Evolutionary conservation across 2,113 vertebrate genomes (phyloP).

Genomic region (Solea solea): DNA sequence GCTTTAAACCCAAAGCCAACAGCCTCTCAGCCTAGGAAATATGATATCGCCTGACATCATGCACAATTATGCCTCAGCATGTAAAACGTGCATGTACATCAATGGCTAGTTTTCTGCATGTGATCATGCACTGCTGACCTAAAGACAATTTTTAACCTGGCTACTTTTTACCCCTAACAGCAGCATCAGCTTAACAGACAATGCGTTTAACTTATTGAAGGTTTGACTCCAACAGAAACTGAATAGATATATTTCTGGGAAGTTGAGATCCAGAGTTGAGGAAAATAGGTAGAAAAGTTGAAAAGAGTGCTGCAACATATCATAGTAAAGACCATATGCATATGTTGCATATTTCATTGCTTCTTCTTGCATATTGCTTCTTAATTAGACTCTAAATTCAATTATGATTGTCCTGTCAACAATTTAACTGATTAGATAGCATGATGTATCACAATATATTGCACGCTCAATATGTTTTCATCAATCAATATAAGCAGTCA

Average conservation of each 20-base stretch:
- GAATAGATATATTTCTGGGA: neutral
- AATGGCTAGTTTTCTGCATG: neutral
- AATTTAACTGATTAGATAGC: too few species aligned
- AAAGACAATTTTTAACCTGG: neutral
- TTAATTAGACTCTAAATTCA: too few species aligned
- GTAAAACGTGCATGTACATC: neutral
- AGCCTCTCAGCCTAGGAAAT: conserved; percentile 45
- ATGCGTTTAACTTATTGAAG: neutral
- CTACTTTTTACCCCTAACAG: neutral
- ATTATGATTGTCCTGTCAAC: too few species aligned
- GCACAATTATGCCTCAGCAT: conserved; percentile 22
- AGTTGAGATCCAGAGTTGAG: too few species aligned
- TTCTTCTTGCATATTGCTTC: too few species aligned
- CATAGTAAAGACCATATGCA: too few species aligned
- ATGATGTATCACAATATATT: too few species aligned
- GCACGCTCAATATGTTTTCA: too few species aligned
- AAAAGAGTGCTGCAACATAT: neutral
- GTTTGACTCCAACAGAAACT: neutral
- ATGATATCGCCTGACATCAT: conserved; percentile 63
- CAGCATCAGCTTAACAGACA: neutral
- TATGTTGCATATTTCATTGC: too few species aligned
- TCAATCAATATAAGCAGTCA: too few species aligned
- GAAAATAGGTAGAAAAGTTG: neutral
- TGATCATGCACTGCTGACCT: neutral
- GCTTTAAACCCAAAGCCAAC: conserved; percentile 56